Evolutionary conservation across 1,140 invertebrate species (phyloP).

Genomic region (Meteorus sp.): DNA sequence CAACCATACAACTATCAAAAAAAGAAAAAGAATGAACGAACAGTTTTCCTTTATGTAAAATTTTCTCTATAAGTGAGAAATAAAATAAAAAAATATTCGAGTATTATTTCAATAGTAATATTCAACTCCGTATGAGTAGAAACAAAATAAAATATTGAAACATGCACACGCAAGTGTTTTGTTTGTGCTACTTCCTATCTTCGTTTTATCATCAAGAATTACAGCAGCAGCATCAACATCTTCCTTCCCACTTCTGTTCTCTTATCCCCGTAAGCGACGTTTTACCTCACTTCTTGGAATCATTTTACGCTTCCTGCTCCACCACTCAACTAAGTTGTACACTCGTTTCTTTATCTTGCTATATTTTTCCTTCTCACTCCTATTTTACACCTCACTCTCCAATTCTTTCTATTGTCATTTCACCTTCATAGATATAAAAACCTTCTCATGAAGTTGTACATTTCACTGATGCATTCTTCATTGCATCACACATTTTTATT

Average conservation of each 20-base stretch:
- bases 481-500: conserved; percentile 26
- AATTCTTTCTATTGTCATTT: neutral
- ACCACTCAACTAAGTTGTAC: conserved; percentile 1
- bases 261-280: conserved; percentile 20
- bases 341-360: conserved; percentile 2
- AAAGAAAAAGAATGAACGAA: no score
- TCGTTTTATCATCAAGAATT: neutral
- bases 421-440: conserved; percentile 18
- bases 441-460: neutral
- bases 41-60: no score
- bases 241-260: conserved; percentile 5
- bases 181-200: conserved; percentile 6
- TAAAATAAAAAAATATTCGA: no score
- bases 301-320: conserved; percentile 27
- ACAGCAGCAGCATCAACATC: neutral
- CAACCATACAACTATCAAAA: no score
- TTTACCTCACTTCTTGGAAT: conserved; percentile 30
- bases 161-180: neutral
- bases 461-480: conserved; percentile 3
- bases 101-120: no score
- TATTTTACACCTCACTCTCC: neutral
- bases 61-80: no score
- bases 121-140: no score
- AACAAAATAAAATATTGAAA: neutral
- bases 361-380: neutral